These are phyloP conservation scores for Amblyraja radiata DNA, from an alignment of 2,797 vertebrate genomes.

Conservation along the genomic window DNA sequence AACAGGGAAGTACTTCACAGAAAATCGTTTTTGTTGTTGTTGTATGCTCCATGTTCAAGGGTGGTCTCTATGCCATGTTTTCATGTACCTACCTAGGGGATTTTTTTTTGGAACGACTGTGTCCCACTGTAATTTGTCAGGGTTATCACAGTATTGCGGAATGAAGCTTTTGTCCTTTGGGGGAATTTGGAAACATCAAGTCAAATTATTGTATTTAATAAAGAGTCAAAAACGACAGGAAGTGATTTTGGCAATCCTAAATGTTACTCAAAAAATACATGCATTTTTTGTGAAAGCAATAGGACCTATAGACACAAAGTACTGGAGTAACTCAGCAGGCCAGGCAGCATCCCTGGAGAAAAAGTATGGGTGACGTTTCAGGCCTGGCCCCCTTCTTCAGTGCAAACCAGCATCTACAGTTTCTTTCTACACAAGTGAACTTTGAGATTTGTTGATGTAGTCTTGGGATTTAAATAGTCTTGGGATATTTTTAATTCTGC, in stretches of 20 bases:
- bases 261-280: not conserved
- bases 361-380: too few relatives aligned
- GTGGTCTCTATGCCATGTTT: not conserved
- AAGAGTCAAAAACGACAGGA: not conserved
- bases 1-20: not conserved
- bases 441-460: not conserved
- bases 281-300: not conserved
- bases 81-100: not conserved
- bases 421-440: too few relatives aligned
- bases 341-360: too few relatives aligned
- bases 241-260: conserved; percentile 5
- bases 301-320: not conserved
- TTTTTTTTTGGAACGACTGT: not conserved
- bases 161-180: not conserved
- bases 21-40: not conserved
- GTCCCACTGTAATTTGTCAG: not conserved
- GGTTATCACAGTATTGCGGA: not conserved
- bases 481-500: too few relatives aligned
- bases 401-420: too few relatives aligned
- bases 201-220: not conserved
- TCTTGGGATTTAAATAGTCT: too few relatives aligned
- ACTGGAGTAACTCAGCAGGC: too few relatives aligned
- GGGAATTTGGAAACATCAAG: not conserved
- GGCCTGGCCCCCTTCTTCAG: too few relatives aligned
- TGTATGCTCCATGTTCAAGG: not conserved